A percentile compares a stretch with the other conserved stretches of the same genome.
These are phyloP conservation scores for Stegodyphus dumicola DNA, from an alignment of 1,140 invertebrate species.

Conservation along the genomic window DNA sequence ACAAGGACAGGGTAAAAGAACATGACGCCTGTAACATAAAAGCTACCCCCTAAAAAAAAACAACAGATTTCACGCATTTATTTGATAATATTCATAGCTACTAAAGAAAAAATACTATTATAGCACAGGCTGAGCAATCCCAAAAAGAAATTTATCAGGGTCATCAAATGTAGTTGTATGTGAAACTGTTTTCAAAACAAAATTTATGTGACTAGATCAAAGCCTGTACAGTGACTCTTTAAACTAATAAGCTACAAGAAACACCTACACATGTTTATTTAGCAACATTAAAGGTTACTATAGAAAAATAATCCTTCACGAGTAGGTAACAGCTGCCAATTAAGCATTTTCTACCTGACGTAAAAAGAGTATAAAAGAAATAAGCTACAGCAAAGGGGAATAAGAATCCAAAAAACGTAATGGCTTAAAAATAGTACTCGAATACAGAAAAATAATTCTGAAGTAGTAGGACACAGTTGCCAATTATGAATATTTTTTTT, in stretches of 20 bases:
- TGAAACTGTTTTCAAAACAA: neutral
- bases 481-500: no score
- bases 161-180: no score
- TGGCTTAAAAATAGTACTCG: no score
- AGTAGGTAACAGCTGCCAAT: neutral
- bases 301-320: neutral
- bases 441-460: no score
- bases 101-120: neutral
- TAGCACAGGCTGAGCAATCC: neutral
- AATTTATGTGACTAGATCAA: neutral
- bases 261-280: neutral
- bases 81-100: neutral
- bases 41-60: no score
- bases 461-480: no score
- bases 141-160: neutral
- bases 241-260: neutral
- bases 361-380: no score
- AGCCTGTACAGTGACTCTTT: neutral
- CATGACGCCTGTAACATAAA: no score
- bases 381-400: no score
- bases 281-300: neutral
- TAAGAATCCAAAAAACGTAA: no score
- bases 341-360: neutral
- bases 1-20: no score
- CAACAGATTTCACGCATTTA: neutral